Percentiles rank a stretch among this genome's conserved stretches.
Evolutionary conservation across 2,888 invertebrate genomes (phyloP).

Genomic region (Papilio gigon): DNA sequence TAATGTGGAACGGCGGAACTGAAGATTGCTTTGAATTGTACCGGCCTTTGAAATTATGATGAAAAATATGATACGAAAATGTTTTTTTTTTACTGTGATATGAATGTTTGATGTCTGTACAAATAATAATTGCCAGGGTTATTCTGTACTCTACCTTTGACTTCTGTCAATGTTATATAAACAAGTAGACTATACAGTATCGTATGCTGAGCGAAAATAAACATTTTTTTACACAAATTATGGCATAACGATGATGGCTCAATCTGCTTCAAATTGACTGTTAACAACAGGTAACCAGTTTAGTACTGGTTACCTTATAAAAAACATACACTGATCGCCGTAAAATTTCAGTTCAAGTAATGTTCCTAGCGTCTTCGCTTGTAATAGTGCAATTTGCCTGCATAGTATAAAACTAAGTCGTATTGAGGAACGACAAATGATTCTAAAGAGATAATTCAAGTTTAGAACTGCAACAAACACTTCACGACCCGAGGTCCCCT

Average conservation of each 20-base stretch:
- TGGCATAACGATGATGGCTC: too few species aligned
- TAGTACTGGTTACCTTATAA: too few species aligned
- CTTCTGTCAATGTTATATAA: constrained; percentile 9
- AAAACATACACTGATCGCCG: neutral
- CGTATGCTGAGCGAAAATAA: too few species aligned
- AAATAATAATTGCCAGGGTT: constrained; percentile 35
- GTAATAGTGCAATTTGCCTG: neutral
- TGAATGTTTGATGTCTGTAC: constrained; percentile 36
- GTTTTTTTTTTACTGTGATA: constrained; percentile 31
- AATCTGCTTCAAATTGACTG: too few species aligned
- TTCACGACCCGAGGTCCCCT: constrained; percentile 18
- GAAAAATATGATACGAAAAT: constrained; percentile 35
- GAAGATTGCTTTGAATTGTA: constrained; percentile 40
- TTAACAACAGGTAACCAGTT: too few species aligned
- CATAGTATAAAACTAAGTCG: neutral
- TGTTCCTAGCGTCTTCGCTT: neutral
- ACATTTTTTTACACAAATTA: too few species aligned
- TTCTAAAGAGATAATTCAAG: constrained; percentile 20
- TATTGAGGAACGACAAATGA: constrained; percentile 7
- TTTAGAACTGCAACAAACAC: constrained; percentile 31
- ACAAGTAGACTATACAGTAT: constrained; percentile 2
- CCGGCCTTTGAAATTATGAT: constrained; percentile 40
- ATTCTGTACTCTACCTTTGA: constrained; percentile 26
- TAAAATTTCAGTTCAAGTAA: neutral
- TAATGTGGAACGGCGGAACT: constrained; percentile 39